phyloP scores from a whole-genome alignment of 2,113 vertebrate genomes.

The Amphilophus citrinellus region DNA sequence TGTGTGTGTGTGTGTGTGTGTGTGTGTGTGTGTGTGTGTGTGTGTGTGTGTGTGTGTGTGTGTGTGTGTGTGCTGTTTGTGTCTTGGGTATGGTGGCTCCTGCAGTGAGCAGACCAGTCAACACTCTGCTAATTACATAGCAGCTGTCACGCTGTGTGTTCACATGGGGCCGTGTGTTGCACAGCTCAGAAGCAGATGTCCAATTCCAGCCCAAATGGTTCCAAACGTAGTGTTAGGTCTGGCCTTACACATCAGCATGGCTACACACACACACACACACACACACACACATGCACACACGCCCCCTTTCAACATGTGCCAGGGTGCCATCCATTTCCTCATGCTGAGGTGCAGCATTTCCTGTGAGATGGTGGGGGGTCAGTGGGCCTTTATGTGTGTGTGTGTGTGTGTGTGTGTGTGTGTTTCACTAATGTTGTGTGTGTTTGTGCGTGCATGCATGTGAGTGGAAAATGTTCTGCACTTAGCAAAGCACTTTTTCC shows the following conservation, averaged over 20 bases:
- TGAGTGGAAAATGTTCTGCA: conserved; percentile 71
- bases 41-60: neutral
- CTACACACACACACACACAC: conserved; percentile 39
- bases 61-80: conserved; percentile 30
- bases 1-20: neutral
- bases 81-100: conserved; percentile 54
- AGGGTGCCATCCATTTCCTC: conserved; percentile 82
- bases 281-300: conserved; percentile 13
- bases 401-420: neutral
- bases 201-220: conserved; percentile 79
- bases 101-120: conserved; percentile 73
- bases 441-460: conserved; percentile 18
- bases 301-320: conserved; percentile 78
- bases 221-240: conserved; percentile 73
- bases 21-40: neutral
- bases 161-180: conserved; percentile 69
- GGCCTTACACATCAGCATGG: conserved; percentile 40
- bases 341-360: conserved; percentile 79
- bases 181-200: conserved; percentile 79
- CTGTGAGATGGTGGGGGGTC: conserved; percentile 73
- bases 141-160: conserved; percentile 76
- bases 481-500: conserved; percentile 70
- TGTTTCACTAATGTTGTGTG: neutral
- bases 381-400: conserved; percentile 41
- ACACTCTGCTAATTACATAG: conserved; percentile 81